Conservation (phyloP, 2,113 vertebrate genomes). For the Lucifuga dentata region DNA sequence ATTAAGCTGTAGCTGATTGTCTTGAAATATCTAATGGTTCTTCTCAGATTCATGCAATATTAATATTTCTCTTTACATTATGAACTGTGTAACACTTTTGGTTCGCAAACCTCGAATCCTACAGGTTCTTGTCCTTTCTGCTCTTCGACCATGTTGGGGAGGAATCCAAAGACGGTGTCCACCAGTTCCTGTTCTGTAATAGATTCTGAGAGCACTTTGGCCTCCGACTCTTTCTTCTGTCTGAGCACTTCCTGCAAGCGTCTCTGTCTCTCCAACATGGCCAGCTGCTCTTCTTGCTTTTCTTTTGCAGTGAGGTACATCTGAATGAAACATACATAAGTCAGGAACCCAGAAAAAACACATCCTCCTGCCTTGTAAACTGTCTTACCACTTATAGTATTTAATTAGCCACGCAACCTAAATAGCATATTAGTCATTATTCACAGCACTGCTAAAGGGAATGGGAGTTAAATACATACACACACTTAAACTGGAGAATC, state of each 20-base stretch:
- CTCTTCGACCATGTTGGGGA: conserved; percentile 86
- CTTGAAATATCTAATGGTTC: not conserved
- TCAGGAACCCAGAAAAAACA: conserved; percentile 8
- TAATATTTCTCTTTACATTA: too few relatives aligned
- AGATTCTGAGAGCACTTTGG: conserved; percentile 51
- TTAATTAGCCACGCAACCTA: too few relatives aligned
- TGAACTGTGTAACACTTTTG: not conserved
- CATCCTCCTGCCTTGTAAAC: not conserved
- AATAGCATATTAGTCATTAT: too few relatives aligned
- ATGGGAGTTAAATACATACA: too few relatives aligned
- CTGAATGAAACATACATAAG: conserved; percentile 68
- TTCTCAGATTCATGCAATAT: not conserved
- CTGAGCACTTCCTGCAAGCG: conserved; percentile 64
- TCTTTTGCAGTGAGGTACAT: conserved; percentile 72
- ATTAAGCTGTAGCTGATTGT: not conserved
- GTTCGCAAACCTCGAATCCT: conserved; percentile 84
- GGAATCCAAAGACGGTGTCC: conserved; percentile 93
- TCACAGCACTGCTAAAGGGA: too few relatives aligned
- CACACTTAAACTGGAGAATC: too few relatives aligned
- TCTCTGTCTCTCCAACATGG: conserved; percentile 65
- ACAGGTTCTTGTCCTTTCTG: conserved; percentile 87
- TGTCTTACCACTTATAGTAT: too few relatives aligned
- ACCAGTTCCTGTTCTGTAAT: conserved; percentile 90
- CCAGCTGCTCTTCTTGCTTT: conserved; percentile 62
- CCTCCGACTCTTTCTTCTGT: conserved; percentile 72